Evolutionary conservation across 2,797 vertebrate genomes (phyloP), one percentile per base, ranked within the genome.

Genomic region (Ptychobarbus kaznakovi): DNA sequence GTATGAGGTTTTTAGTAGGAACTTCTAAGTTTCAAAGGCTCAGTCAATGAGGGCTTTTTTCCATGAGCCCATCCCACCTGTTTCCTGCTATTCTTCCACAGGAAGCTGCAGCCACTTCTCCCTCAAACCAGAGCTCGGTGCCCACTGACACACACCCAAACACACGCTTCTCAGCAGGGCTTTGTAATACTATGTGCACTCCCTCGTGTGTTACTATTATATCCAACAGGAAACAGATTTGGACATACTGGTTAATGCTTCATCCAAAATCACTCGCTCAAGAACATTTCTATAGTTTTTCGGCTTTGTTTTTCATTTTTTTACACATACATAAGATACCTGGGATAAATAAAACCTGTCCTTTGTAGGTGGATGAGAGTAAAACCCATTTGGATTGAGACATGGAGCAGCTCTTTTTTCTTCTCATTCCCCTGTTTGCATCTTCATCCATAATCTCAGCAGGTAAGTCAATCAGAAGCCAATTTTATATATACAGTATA

Each of bases 11-110:
- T 69, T 81, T 53, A 16, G 63, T 40, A 77, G 49, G 68, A 83
- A 80, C 70, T 76, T 18, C 38, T 75, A 40, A 40, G 72, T 83
- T 82, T 82, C 66, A 88, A 82, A 76, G 77, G 49, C 35, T 79
- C 61, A 65, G 51, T 42, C 32, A 75, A 75, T 85, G 68, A 87
- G 53, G 58, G 80, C 51, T 86, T 81, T 91, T 92, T 91, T 90
- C 89, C 90, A 90, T 89, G 86, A 87, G 70, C 66, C 80, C 83
- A 72, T 61, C 86, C 76, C 88, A 90, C 87, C 91, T 90, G 89
- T 81, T 91, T 92, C 92, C 91, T 91, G 72, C 87, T 81, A 92
- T 92, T 92, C 90, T 90, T 91, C 70, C 89, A 86, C 89, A 91
- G 91, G 91, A 92, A 92, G 80, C 74, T 28, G 61, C 28, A 73